Conservation (phyloP, 1,140 invertebrate species). For the Pseudomyrmex concolor region DNA sequence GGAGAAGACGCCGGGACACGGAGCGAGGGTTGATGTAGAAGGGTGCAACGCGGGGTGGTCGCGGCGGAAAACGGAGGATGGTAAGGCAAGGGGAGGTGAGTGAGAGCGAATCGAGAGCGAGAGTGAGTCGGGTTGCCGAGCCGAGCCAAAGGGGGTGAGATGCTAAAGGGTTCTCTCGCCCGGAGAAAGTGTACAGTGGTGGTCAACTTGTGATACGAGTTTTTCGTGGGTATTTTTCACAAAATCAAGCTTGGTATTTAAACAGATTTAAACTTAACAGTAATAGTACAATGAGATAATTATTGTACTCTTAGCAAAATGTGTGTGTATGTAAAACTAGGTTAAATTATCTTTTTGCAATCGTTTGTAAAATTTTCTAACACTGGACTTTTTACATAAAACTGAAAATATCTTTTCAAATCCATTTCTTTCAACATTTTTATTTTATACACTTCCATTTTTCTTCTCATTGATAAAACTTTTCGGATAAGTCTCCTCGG, state of each 20-base stretch:
- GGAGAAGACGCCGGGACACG: constrained; percentile 67
- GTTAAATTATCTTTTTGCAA: no score
- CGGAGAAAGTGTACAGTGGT: constrained; percentile 83
- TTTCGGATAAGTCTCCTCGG: background rate
- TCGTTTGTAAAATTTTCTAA: no score
- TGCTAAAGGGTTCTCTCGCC: constrained; percentile 81
- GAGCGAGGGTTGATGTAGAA: constrained; percentile 59
- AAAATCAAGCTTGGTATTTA: background rate
- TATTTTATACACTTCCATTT: no score
- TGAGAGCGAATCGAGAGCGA: constrained; percentile 81
- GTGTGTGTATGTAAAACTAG: no score
- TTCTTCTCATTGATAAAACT: no score
- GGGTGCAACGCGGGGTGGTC: constrained; percentile 61
- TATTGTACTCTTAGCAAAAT: no score
- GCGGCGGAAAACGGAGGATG: constrained; percentile 56
- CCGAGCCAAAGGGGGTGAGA: constrained; percentile 78
- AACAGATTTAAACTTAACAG: background rate
- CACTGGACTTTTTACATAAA: no score
- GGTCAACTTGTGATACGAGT: constrained; percentile 66
- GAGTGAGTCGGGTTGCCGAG: constrained; percentile 78
- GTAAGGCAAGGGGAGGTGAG: constrained; percentile 71
- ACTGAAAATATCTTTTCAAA: no score
- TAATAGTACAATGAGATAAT: no score
- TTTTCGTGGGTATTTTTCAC: background rate
- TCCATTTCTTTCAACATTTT: no score